Evolutionary conservation across 2,888 invertebrate species (phyloP).

Genomic region (Junonia oenone): DNA sequence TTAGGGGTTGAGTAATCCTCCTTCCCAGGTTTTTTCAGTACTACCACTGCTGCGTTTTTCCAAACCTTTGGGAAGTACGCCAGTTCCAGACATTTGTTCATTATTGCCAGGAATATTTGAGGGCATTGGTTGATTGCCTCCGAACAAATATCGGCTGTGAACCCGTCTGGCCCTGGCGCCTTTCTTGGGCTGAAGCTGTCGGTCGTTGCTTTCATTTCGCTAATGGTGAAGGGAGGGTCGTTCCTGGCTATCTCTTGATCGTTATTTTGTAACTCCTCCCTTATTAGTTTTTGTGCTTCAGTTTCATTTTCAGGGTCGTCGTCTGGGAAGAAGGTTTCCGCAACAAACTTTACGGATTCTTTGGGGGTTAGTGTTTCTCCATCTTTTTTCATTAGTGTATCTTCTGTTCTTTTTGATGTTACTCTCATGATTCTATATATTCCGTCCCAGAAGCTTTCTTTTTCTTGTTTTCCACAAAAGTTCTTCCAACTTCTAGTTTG

Average conservation of each 20-base stretch:
- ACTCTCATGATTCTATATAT: background rate
- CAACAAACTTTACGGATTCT: background rate
- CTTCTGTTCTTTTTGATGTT: background rate
- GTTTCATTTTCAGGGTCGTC: slow-evolving; percentile 9
- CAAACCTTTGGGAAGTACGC: slow-evolving; percentile 17
- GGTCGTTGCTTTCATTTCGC: background rate
- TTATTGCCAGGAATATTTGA: slow-evolving; percentile 4
- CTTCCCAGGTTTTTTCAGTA: slow-evolving; percentile 18
- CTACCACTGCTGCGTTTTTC: slow-evolving; percentile 18
- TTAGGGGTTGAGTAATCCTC: slow-evolving; percentile 15
- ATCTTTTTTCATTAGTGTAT: background rate
- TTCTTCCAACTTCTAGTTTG: too few species aligned
- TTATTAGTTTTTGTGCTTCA: background rate
- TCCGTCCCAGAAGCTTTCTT: background rate
- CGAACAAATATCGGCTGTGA: slow-evolving; percentile 19
- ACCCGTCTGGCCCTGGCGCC: slow-evolving; percentile 23
- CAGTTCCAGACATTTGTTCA: slow-evolving; percentile 20
- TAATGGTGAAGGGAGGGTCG: background rate
- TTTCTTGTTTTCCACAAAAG: too few species aligned
- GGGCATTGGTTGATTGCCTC: background rate
- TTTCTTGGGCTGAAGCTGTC: slow-evolving; percentile 13
- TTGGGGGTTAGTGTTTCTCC: background rate
- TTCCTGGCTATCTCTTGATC: too few species aligned
- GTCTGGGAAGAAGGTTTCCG: slow-evolving; percentile 11
- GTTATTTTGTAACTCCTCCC: background rate